These are phyloP conservation scores for Ophthalmolycus amberensis DNA, from an alignment of 2,113 vertebrate species.

Conservation along the genomic window DNA sequence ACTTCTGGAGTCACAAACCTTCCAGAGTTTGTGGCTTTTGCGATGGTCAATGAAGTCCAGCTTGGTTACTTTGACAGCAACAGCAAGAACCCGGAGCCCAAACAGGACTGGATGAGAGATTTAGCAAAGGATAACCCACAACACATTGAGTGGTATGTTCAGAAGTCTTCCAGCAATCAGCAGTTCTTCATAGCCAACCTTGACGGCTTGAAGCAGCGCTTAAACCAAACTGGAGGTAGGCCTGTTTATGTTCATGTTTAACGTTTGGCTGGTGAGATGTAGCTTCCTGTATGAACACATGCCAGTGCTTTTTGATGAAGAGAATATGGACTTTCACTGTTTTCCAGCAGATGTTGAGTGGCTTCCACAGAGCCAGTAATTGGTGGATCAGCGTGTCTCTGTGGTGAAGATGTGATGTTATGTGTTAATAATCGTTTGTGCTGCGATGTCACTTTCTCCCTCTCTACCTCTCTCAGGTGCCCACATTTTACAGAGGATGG, in stretches of 20 bases:
- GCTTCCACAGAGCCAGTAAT: no score
- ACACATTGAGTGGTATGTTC: constrained; percentile 24
- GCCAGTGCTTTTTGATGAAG: no score
- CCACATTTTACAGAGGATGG: no score
- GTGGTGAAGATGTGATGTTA: no score
- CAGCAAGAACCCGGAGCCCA: constrained; percentile 20
- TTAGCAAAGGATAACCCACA: constrained; percentile 6
- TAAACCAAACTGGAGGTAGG: constrained; percentile 61
- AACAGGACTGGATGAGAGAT: constrained; percentile 43
- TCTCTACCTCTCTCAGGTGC: no score
- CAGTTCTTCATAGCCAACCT: constrained; percentile 37
- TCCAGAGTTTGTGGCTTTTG: constrained; percentile 56
- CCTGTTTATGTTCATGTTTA: not conserved
- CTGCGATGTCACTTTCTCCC: no score
- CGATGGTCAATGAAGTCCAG: constrained; percentile 34
- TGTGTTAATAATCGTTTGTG: no score
- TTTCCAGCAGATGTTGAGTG: no score
- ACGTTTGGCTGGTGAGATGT: no score
- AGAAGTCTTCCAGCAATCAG: not conserved
- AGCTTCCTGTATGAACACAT: no score
- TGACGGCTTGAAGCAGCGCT: constrained; percentile 13
- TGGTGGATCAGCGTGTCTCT: no score
- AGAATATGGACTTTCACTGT: no score
- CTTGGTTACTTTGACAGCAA: constrained; percentile 60
- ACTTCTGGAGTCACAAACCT: constrained; percentile 48